Percentiles rank a stretch among this genome's conserved stretches.
These are phyloP conservation scores for Festucalex cinctus DNA, from an alignment of 2,113 vertebrate species.

Conservation along the genomic window DNA sequence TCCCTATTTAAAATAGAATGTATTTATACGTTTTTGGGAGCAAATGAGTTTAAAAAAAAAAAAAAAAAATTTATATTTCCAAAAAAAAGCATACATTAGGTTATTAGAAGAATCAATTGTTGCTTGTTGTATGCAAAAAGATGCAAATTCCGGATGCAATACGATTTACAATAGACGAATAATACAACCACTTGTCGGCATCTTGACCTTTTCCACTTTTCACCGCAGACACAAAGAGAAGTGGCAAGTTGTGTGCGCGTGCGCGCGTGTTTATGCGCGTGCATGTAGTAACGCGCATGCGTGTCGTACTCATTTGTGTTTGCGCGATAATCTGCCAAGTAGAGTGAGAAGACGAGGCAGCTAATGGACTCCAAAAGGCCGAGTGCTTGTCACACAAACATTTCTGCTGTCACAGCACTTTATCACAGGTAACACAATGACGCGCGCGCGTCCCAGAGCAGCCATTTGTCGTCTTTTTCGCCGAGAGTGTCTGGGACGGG, in stretches of 20 bases:
- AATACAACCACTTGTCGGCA: neutral
- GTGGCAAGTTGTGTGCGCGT: constrained; percentile 41
- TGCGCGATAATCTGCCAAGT: constrained; percentile 60
- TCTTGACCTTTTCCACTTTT: neutral
- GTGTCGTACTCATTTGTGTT: constrained; percentile 7
- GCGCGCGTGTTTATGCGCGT: constrained; percentile 39
- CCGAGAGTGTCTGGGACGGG: constrained; percentile 37
- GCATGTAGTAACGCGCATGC: constrained; percentile 7
- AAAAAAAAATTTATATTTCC: too few relatives aligned
- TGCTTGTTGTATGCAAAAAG: too few relatives aligned
- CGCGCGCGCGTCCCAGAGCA: constrained; percentile 56
- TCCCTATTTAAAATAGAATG: too few relatives aligned
- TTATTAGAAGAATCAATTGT: too few relatives aligned
- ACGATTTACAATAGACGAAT: neutral
- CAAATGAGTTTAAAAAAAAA: too few relatives aligned
- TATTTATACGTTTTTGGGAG: too few relatives aligned
- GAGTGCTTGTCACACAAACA: constrained; percentile 73
- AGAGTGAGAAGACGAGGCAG: constrained; percentile 64
- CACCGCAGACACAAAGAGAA: constrained; percentile 28
- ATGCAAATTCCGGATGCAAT: neutral
- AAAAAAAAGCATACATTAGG: too few relatives aligned
- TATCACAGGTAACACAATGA: constrained; percentile 54
- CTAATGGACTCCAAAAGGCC: constrained; percentile 65
- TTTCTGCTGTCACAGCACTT: constrained; percentile 76
- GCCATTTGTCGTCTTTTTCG: constrained; percentile 75